Conservation (phyloP, 2,888 invertebrate species). For the Drosophila multiciliata region DNA sequence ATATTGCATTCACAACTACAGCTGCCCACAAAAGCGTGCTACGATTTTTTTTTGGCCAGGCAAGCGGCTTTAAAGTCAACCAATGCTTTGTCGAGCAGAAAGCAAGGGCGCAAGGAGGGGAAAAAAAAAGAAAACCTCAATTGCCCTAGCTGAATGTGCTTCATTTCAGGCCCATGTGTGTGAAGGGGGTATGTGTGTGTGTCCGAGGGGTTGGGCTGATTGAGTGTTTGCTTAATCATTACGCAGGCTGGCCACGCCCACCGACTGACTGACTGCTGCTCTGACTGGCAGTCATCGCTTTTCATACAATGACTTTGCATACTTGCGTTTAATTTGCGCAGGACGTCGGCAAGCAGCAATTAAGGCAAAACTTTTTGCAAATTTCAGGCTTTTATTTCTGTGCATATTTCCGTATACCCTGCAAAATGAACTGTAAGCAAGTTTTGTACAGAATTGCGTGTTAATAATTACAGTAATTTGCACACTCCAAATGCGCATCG, state of each 20-base stretch:
- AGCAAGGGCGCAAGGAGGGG: background rate
- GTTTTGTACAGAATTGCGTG: background rate
- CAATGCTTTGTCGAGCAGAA: conserved; percentile 23
- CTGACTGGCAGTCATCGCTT: conserved; percentile 12
- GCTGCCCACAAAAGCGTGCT: conserved; percentile 48
- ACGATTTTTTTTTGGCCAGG: conserved; percentile 16
- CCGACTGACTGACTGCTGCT: conserved; percentile 8
- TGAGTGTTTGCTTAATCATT: conserved; percentile 68
- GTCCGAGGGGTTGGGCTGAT: conserved; percentile 22
- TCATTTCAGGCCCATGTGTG: conserved; percentile 46
- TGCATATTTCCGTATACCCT: conserved; percentile 45
- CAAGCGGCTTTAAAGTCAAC: conserved; percentile 30
- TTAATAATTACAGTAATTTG: conserved; percentile 1
- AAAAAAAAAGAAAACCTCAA: conserved; percentile 47
- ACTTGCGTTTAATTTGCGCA: conserved; percentile 72
- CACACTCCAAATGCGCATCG: conserved; percentile 13
- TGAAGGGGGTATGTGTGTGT: background rate
- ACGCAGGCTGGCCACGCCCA: conserved; percentile 50
- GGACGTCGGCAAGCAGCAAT: conserved; percentile 57
- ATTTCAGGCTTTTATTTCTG: conserved; percentile 73
- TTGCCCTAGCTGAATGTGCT: conserved; percentile 59
- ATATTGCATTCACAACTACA: conserved; percentile 33
- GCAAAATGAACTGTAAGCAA: background rate
- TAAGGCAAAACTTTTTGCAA: conserved; percentile 76
- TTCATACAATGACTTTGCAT: conserved; percentile 74